Conservation (phyloP, 2,888 invertebrate genomes). For the Netelia fuscicornis region DNA sequence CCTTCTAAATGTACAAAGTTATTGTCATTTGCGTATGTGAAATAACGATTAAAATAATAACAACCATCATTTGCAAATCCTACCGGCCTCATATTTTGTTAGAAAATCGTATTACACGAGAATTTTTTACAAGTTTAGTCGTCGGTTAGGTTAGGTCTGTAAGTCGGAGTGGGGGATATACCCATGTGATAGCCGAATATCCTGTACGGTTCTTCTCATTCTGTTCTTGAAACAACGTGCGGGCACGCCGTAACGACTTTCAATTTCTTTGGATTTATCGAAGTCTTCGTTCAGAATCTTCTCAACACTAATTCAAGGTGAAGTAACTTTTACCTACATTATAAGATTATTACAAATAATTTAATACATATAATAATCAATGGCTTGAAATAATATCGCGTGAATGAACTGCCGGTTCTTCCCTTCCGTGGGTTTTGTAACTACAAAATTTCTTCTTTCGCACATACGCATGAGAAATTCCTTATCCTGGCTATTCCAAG, state of each 20-base stretch:
- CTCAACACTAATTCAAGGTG: constrained; percentile 71
- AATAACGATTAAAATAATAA: constrained; percentile 2
- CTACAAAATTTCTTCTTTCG: constrained; percentile 27
- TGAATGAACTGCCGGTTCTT: constrained; percentile 41
- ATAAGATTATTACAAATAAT: constrained; percentile 2
- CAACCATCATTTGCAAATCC: neutral
- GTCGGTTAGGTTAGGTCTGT: constrained; percentile 61
- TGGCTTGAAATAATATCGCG: neutral
- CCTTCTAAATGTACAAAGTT: neutral
- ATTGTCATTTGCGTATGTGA: neutral
- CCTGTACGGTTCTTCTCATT: constrained; percentile 68
- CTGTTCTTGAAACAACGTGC: constrained; percentile 76
- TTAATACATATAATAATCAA: neutral
- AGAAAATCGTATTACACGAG: constrained; percentile 10
- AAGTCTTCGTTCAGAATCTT: constrained; percentile 31
- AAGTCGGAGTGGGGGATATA: constrained; percentile 46
- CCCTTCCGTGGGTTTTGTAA: constrained; percentile 4
- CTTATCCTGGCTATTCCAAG: neutral
- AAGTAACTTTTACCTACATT: constrained; percentile 21
- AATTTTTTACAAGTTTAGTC: constrained; percentile 22
- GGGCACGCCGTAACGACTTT: constrained; percentile 74
- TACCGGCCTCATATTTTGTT: constrained; percentile 46
- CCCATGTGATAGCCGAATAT: constrained; percentile 65
- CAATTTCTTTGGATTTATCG: constrained; percentile 68
- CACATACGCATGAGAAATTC: neutral